A percentile compares a stretch with the other conserved stretches of the same genome.
Evolutionary conservation across 2,888 invertebrate species (phyloP).

Genomic region (Limnephilus lunatus): DNA sequence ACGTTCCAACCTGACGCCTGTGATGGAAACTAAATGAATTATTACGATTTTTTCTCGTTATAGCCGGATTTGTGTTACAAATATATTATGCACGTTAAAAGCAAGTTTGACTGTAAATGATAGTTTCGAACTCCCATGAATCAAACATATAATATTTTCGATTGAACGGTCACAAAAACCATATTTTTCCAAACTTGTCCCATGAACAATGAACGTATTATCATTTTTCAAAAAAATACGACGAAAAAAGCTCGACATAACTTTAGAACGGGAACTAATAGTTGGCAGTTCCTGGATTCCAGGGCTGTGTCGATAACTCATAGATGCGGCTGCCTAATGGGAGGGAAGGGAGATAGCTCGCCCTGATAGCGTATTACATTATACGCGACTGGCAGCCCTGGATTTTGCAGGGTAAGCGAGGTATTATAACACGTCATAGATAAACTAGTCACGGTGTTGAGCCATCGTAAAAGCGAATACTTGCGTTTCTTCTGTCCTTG

Average conservation of each 20-base stretch:
- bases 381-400: background rate
- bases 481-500: background rate
- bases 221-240: background rate
- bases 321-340: constrained; percentile 24
- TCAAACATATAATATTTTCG: background rate
- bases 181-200: background rate
- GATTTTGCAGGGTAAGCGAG: background rate
- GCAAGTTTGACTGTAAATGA: background rate
- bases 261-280: background rate
- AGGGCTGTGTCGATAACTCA: constrained; percentile 17
- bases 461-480: background rate
- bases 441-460: background rate
- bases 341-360: constrained; percentile 11
- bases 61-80: too few relatives aligned
- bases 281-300: background rate
- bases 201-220: background rate
- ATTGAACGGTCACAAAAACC: background rate
- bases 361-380: background rate
- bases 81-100: background rate
- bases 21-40: too few relatives aligned
- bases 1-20: too few relatives aligned
- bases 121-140: background rate
- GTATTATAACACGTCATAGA: background rate
- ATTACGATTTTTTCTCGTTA: background rate
- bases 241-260: background rate